Conservation (phyloP, 2,797 vertebrate species). For the Miichthys miiuy region DNA sequence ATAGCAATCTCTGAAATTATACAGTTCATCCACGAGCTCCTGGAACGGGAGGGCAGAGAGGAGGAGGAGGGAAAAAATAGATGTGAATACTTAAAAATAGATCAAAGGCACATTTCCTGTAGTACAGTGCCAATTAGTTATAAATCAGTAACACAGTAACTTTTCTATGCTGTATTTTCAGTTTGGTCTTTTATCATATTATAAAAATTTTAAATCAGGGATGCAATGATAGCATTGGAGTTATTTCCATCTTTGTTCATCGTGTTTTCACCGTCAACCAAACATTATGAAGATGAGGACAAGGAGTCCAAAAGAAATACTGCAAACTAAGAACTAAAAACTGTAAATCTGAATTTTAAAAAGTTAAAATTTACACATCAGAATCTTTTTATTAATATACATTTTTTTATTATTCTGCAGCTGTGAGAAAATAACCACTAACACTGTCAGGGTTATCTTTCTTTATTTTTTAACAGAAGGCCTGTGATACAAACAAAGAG, state of each 20-base stretch:
- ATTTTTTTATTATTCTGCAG: too few relatives aligned
- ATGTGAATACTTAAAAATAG: constrained; percentile 28
- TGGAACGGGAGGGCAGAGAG: constrained; percentile 51
- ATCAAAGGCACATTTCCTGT: constrained; percentile 2
- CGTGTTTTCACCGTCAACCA: not conserved
- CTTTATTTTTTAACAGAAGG: too few relatives aligned
- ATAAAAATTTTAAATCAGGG: not conserved
- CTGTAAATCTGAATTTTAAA: too few relatives aligned
- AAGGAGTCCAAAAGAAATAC: not conserved
- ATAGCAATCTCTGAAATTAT: constrained; percentile 90
- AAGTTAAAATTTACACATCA: too few relatives aligned
- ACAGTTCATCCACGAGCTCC: constrained; percentile 91
- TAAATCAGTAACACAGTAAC: too few relatives aligned
- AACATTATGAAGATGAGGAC: not conserved
- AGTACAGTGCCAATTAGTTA: not conserved
- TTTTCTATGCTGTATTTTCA: not conserved
- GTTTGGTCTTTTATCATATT: not conserved
- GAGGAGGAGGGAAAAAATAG: too few relatives aligned
- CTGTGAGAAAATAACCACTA: too few relatives aligned
- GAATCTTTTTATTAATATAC: too few relatives aligned
- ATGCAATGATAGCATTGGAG: not conserved
- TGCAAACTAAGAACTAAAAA: not conserved
- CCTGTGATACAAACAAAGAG: too few relatives aligned
- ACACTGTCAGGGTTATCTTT: too few relatives aligned
- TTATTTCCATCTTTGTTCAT: not conserved